Base-by-base conservation (phyloP, 2,888 invertebrate genomes). In the Drosophila maculinotata region DNA sequence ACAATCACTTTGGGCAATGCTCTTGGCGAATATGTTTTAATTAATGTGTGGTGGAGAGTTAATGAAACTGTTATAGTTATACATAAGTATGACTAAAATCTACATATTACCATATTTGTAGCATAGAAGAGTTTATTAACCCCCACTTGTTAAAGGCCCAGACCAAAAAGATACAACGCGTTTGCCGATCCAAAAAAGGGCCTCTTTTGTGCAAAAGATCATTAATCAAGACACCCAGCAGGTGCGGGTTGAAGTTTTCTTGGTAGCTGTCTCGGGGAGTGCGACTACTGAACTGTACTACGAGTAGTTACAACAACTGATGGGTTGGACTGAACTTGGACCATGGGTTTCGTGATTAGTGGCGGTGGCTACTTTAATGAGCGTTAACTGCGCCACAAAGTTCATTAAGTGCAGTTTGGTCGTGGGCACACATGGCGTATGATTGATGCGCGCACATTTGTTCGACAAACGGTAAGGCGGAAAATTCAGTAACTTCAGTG, bases 11-110 rank as follows among this genome's bases (percentile, higher is more conserved):
- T 70, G 66, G 73, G 51, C 59, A 48, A 44, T 51, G 73, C 79
- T 74, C 49, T 56, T 53, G 71, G 71, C 67, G 51, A 78, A 86
- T 70, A 87, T 78, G 81, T 86, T 83, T 83, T 83, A 83, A 83
- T 83, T 83, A 83, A 83, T 83, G 86, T 65, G 64, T 52, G 58
- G 76, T 56, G 66, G 69, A 70, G 74, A 75, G 76, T 76, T 84
- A 83, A 87, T 86, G 84, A 83, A 84, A 86, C 83, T 82, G 83
- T 86, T 82, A 86, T 86, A 76, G 86, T 82, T 86, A 73, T 73
- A 64, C 53, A 56, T 42, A 59, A n/a, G n/a, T 69, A 45, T 17
- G 63, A 70, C 59, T 64, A 56, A 49, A 65, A 52, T 66, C 38
- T 33, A 66, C 66, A 65, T 76, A 79, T 76, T 71, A 65, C 77